A percentile compares a stretch with the other conserved stretches of the same genome.
Evolutionary conservation across 2,113 vertebrate genomes (phyloP).

Genomic region (Octodon degus): DNA sequence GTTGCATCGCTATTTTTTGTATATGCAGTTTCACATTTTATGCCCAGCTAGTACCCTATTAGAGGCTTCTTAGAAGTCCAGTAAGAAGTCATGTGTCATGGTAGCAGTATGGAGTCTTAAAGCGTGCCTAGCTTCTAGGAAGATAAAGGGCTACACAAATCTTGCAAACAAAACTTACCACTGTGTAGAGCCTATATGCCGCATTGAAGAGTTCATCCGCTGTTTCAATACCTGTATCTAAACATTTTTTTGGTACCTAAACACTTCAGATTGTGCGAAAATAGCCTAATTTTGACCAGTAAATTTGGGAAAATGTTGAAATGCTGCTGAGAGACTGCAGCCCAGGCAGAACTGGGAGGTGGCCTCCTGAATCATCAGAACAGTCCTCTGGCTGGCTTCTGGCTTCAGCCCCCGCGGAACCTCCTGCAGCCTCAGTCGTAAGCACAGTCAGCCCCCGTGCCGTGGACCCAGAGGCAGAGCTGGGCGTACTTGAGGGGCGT

Average conservation of each 20-base stretch:
- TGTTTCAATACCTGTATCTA: slow-evolving; percentile 58
- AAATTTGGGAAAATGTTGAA: slow-evolving; percentile 62
- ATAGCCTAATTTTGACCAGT: slow-evolving; percentile 60
- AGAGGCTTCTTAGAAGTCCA: slow-evolving; percentile 76
- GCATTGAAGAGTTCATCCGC: slow-evolving; percentile 65
- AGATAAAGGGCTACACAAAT: neutral
- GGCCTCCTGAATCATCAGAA: neutral
- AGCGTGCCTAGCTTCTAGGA: slow-evolving; percentile 55
- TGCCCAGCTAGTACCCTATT: slow-evolving; percentile 32
- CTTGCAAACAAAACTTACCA: slow-evolving; percentile 55
- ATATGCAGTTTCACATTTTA: neutral
- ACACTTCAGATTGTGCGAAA: slow-evolving; percentile 60
- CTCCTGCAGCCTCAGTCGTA: slow-evolving; percentile 83
- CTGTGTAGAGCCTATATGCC: slow-evolving; percentile 69
- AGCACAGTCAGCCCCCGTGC: slow-evolving; percentile 89
- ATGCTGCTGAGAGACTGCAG: slow-evolving; percentile 56
- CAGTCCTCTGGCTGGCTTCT: neutral
- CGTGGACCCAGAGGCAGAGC: slow-evolving; percentile 97
- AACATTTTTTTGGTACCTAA: slow-evolving; percentile 64
- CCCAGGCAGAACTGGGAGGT: slow-evolving; percentile 20
- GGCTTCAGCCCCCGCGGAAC: accelerated
- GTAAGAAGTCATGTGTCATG: slow-evolving; percentile 57
- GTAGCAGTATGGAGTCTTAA: slow-evolving; percentile 69
- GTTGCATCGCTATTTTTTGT: neutral
- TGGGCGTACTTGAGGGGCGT: slow-evolving; percentile 97